These are phyloP conservation scores for Eulemur albifrons DNA, from an alignment of 2,797 vertebrate species.

Conservation along the genomic window DNA sequence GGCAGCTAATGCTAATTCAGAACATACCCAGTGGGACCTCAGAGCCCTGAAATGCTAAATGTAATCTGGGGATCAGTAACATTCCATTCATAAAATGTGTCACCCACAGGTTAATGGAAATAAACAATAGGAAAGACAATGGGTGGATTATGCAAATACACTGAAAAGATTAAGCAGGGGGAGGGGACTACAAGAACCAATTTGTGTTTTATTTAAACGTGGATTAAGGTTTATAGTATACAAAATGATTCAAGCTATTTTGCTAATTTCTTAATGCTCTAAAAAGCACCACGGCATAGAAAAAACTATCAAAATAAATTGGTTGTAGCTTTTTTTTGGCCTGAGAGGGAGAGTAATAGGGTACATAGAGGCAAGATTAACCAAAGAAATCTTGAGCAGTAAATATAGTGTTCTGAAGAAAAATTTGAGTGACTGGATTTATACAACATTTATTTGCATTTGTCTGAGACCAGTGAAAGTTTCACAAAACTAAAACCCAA, in stretches of 20 bases:
- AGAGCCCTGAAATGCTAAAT: conserved; percentile 75
- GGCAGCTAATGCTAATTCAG: conserved; percentile 83
- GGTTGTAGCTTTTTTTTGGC: background rate
- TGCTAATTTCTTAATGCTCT: conserved; percentile 77
- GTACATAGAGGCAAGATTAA: background rate
- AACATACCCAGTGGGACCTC: conserved; percentile 74
- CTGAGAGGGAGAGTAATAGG: background rate
- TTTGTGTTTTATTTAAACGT: conserved; percentile 74
- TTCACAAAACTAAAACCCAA: conserved; percentile 44
- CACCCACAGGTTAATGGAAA: conserved; percentile 84
- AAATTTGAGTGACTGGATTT: conserved; percentile 35
- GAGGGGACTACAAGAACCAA: conserved; percentile 66
- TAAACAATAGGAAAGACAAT: conserved; percentile 85
- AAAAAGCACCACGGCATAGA: conserved; percentile 43
- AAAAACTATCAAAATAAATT: conserved; percentile 55
- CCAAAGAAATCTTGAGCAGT: background rate
- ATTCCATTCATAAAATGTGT: conserved; percentile 85
- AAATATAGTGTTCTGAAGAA: conserved; percentile 16
- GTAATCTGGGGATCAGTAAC: conserved; percentile 80
- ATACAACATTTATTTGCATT: conserved; percentile 47
- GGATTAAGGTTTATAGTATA: conserved; percentile 70
- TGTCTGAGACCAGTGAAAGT: conserved; percentile 51
- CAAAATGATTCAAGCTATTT: conserved; percentile 79
- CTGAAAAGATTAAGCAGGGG: conserved; percentile 77
- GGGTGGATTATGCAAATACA: conserved; percentile 86